Percentiles rank a stretch among this genome's conserved stretches.
Conservation (phyloP, 2,797 vertebrate species). For the Echiichthys vipera region DNA sequence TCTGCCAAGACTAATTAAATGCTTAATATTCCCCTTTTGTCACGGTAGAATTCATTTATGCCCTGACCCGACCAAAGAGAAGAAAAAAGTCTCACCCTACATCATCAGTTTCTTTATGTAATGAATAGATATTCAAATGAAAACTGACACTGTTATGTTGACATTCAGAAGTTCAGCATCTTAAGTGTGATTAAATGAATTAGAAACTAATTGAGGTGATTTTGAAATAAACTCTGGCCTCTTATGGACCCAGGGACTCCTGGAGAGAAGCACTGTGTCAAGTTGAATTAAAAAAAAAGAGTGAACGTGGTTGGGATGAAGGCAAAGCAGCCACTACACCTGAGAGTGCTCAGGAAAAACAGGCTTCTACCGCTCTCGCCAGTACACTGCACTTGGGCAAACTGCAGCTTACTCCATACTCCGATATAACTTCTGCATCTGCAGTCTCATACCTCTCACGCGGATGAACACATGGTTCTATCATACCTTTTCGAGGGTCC, state of each 20-base stretch:
- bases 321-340: too few species aligned
- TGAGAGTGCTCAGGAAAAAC: too few species aligned
- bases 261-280: neutral
- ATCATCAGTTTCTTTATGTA: constrained; percentile 27
- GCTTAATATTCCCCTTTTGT: constrained; percentile 62
- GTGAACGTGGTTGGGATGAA: too few species aligned
- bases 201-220: constrained; percentile 6
- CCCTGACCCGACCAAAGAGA: constrained; percentile 35
- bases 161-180: constrained; percentile 26
- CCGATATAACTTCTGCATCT: too few species aligned
- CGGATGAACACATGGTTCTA: too few species aligned
- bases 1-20: constrained; percentile 55
- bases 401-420: too few species aligned
- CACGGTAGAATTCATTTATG: constrained; percentile 48
- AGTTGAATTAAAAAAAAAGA: neutral
- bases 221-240: constrained; percentile 8
- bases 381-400: too few species aligned
- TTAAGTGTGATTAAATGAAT: constrained; percentile 55
- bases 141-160: constrained; percentile 25
- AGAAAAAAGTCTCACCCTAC: neutral
- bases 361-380: too few species aligned
- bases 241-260: neutral
- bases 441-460: too few species aligned
- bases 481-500: too few species aligned
- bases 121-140: constrained; percentile 30